These are phyloP conservation scores for Sebastes kiyomatsui DNA, from an alignment of 2,797 vertebrate genomes.

Conservation along the genomic window DNA sequence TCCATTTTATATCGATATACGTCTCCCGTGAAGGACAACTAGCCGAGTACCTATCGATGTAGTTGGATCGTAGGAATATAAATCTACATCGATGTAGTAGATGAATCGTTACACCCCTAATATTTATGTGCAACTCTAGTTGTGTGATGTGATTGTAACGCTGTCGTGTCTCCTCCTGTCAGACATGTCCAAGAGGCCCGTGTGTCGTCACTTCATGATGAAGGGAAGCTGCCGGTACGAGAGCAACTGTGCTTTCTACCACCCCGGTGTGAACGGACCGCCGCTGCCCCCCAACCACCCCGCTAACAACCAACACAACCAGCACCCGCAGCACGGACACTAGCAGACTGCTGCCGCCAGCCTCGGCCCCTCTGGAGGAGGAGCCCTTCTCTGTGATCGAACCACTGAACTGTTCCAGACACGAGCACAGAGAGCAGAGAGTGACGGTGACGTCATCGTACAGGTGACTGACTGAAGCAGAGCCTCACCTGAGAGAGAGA, in stretches of 20 bases:
- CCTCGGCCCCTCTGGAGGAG: neutral
- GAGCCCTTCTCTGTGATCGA: neutral
- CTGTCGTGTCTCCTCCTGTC: slow-evolving; percentile 20
- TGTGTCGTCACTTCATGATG: slow-evolving; percentile 96
- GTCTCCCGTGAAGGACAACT: too few species aligned
- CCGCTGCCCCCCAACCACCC: slow-evolving; percentile 86
- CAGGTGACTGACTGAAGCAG: neutral
- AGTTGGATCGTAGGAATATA: too few species aligned
- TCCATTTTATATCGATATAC: too few species aligned
- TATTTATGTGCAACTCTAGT: too few species aligned
- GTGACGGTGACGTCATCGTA: neutral
- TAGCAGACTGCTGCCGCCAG: slow-evolving; percentile 16
- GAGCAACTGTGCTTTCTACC: slow-evolving; percentile 95
- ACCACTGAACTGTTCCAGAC: neutral
- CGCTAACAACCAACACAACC: slow-evolving; percentile 73
- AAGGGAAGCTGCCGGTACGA: slow-evolving; percentile 96
- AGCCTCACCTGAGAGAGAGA: neutral
- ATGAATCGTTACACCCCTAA: too few species aligned
- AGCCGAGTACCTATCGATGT: too few species aligned
- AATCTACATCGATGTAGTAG: too few species aligned
- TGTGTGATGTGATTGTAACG: neutral
- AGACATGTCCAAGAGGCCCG: slow-evolving; percentile 93
- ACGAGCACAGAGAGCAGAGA: neutral
- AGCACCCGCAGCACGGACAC: slow-evolving; percentile 72
- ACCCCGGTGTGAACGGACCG: slow-evolving; percentile 93